Percentiles rank a stretch among this genome's conserved stretches.
phyloP scores from a whole-genome alignment of 2,113 vertebrate species.

The Ciconia maguari region DNA sequence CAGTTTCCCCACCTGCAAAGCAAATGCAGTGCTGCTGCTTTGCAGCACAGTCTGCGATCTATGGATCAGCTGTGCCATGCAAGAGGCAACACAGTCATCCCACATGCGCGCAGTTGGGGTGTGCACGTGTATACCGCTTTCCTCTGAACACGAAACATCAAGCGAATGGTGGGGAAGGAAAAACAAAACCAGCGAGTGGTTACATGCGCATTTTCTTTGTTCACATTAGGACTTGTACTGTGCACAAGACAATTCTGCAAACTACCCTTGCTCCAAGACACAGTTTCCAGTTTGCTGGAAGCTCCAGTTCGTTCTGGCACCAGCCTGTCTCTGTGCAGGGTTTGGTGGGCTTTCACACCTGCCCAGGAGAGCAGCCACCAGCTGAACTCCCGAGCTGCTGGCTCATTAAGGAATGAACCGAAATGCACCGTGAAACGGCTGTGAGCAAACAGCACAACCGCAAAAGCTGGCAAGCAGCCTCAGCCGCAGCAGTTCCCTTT shows the following conservation, averaged over 20 bases:
- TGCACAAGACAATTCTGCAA: not conserved
- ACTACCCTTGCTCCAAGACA: not conserved
- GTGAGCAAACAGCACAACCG: not conserved
- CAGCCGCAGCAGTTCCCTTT: not conserved
- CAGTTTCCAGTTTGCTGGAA: not conserved
- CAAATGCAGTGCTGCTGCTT: not conserved
- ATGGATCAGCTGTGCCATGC: rapidly evolving
- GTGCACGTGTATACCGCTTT: rapidly evolving
- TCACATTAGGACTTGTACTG: not conserved
- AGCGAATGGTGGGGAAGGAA: no score
- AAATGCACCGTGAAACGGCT: not conserved
- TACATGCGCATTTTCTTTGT: rapidly evolving
- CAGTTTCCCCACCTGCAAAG: not conserved
- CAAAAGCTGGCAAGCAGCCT: not conserved
- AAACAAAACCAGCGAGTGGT: rapidly evolving
- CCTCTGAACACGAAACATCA: rapidly evolving
- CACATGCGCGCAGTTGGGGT: rapidly evolving
- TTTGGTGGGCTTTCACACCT: not conserved
- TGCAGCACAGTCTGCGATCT: no score
- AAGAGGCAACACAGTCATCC: not conserved
- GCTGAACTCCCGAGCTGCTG: not conserved
- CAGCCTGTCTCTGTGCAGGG: rapidly evolving
- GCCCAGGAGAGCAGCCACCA: not conserved
- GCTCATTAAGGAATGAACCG: not conserved
- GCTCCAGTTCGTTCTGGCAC: not conserved